Percentiles rank a stretch among this genome's conserved stretches.
These are phyloP conservation scores for Aurelia coerulea DNA, from an alignment of 30 jellyfish, hydroid and myxozoan species.

Conservation along the genomic window DNA sequence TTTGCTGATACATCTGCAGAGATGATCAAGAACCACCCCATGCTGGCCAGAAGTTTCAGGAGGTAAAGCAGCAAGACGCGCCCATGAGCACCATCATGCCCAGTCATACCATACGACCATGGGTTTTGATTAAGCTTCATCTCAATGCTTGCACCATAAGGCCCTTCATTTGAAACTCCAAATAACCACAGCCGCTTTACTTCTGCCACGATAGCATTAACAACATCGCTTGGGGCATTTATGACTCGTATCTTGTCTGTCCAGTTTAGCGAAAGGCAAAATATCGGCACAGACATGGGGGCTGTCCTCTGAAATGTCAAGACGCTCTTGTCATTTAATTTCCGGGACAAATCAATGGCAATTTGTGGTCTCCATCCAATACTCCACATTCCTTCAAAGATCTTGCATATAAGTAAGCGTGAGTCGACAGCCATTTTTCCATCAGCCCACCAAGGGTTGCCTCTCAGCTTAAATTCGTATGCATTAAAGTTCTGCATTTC, in stretches of 20 bases:
- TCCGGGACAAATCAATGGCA: constrained; percentile 55
- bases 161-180: constrained; percentile 14
- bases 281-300: constrained; percentile 38
- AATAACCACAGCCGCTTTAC: constrained; percentile 50
- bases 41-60: constrained; percentile 21
- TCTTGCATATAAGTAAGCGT: constrained; percentile 37
- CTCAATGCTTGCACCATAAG: constrained; percentile 11
- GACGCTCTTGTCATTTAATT: constrained; percentile 36
- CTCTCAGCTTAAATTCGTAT: constrained; percentile 54
- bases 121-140: constrained; percentile 59
- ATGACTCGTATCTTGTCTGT: constrained; percentile 49
- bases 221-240: constrained; percentile 58
- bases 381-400: constrained; percentile 38
- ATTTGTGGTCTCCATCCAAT: constrained; percentile 53
- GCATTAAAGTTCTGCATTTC: constrained; percentile 23
- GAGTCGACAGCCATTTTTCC: constrained; percentile 43
- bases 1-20: constrained; percentile 81
- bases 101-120: constrained; percentile 30
- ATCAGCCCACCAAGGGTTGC: constrained; percentile 70
- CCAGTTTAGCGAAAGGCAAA: constrained; percentile 42
- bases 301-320: constrained; percentile 36
- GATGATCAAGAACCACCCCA: constrained; percentile 64
- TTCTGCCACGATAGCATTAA: constrained; percentile 7
- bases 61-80: constrained; percentile 40
- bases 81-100: constrained; percentile 64